Conservation (phyloP, 2,113 vertebrate species). For the Chrysochloris asiatica region DNA sequence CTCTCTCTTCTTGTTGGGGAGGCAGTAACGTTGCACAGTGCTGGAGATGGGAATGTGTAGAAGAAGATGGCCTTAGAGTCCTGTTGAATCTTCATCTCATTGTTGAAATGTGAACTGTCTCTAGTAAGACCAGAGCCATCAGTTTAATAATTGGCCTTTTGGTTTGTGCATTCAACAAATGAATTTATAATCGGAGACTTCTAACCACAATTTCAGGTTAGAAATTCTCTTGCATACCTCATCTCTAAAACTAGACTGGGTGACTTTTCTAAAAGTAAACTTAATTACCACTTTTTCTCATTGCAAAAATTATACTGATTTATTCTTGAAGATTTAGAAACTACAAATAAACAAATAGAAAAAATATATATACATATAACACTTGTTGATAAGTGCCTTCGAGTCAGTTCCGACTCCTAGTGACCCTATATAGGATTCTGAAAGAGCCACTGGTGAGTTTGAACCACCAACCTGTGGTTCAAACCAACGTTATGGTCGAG, state of each 20-base stretch:
- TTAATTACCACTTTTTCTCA: background rate
- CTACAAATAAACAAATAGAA: slow-evolving; percentile 11
- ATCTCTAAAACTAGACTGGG: background rate
- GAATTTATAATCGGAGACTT: background rate
- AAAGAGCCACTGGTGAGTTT: too few relatives aligned
- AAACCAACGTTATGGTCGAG: too few relatives aligned
- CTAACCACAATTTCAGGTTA: background rate
- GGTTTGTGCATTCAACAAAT: background rate
- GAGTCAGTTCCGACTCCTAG: too few relatives aligned
- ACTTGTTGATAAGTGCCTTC: too few relatives aligned
- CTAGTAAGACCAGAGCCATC: background rate
- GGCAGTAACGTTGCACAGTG: background rate
- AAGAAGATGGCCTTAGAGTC: background rate
- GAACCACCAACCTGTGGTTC: too few relatives aligned
- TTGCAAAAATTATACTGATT: slow-evolving; percentile 2
- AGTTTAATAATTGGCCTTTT: background rate
- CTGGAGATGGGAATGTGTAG: too few relatives aligned
- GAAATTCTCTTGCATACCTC: background rate
- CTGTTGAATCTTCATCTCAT: background rate
- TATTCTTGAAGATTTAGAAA: slow-evolving; percentile 30
- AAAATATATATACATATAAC: background rate
- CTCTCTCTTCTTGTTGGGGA: background rate
- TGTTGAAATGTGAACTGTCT: background rate
- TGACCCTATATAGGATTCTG: too few relatives aligned
- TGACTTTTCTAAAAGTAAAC: background rate